Base-by-base conservation (phyloP, 2,797 vertebrate species). In the Acropternis orthonyx region DNA sequence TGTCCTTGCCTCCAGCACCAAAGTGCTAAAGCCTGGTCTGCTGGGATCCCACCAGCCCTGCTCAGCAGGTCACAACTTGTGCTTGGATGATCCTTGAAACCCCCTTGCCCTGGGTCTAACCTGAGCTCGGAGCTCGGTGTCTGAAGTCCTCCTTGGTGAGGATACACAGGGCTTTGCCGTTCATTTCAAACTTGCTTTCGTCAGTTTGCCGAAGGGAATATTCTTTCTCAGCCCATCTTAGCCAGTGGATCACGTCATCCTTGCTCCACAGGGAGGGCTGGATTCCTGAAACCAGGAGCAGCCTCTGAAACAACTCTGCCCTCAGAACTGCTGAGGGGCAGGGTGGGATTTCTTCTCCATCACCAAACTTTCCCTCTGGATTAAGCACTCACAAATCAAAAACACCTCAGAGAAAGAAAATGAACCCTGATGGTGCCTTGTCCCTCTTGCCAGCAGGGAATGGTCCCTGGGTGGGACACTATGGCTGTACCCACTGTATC, bases 141-240 rank as follows among this genome's bases (percentile, higher is more conserved):
- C 98, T 98, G 97, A 99, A 99, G 97, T 99, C 99, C 5, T 99
- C 98, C 93, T 99, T 99, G 81, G 99, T 99, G 96, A 99, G 98
- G 83, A 99, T 98, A 81, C 99, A 99, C 56, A 99, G 93, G 10
- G 99, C 99, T 84, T 98, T 98, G 65, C 99, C 99, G 0, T 99
- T 99, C 99, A 99, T 99, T 93, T 99, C 97, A n/a, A 99, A 99
- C 74, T 73, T 97, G 12, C 96, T 98, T 46, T 97, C 97, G 2
- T 98, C 97, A 0, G 97, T 95, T n/a, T 94, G 95, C 21, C 94
- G 97, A 65, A 99, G 98, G 3, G 98, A 98, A 94, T 98, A 99
- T 88, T 99, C 99, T 54, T 90, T 95, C 97, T 99, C 98, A 37
- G 99, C 99, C 99, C 99, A 99, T 39, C 98, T 97, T 7, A 99